phyloP scores from a whole-genome alignment of 2,888 invertebrate genomes.

The Xiphydria camelus region DNA sequence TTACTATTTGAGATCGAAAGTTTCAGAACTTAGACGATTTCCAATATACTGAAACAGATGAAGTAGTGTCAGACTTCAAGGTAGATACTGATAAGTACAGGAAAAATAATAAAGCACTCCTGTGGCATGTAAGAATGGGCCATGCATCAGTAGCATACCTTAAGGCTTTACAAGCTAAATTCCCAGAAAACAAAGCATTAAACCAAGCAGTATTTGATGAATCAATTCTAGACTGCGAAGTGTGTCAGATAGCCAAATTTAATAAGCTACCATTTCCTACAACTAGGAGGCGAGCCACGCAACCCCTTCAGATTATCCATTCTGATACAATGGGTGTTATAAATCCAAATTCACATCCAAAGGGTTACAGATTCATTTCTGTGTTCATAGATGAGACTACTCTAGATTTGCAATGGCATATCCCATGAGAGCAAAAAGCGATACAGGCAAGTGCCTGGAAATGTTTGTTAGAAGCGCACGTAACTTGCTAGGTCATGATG shows the following conservation, averaged over 20 bases:
- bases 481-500: constrained; percentile 19
- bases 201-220: constrained; percentile 23
- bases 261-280: constrained; percentile 23
- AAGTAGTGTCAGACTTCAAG: not conserved
- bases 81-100: not conserved
- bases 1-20: constrained; percentile 4
- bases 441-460: constrained; percentile 18
- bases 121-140: constrained; percentile 24
- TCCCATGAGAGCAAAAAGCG: constrained; percentile 22
- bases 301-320: constrained; percentile 25
- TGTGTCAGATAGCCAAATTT: constrained; percentile 22
- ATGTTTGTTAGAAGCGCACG: constrained; percentile 15
- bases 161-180: constrained; percentile 14
- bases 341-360: constrained; percentile 17
- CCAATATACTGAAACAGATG: not conserved
- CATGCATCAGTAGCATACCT: constrained; percentile 18
- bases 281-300: constrained; percentile 15
- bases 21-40: constrained; percentile 2
- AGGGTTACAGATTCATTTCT: constrained; percentile 7
- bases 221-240: constrained; percentile 24
- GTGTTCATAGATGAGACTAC: constrained; percentile 16
- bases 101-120: constrained; percentile 10
- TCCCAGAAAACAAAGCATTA: constrained; percentile 10
- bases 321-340: constrained; percentile 19
- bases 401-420: too few relatives aligned